Conservation (phyloP, 2,888 invertebrate genomes). For the Sepioteuthis lessoniana region DNA sequence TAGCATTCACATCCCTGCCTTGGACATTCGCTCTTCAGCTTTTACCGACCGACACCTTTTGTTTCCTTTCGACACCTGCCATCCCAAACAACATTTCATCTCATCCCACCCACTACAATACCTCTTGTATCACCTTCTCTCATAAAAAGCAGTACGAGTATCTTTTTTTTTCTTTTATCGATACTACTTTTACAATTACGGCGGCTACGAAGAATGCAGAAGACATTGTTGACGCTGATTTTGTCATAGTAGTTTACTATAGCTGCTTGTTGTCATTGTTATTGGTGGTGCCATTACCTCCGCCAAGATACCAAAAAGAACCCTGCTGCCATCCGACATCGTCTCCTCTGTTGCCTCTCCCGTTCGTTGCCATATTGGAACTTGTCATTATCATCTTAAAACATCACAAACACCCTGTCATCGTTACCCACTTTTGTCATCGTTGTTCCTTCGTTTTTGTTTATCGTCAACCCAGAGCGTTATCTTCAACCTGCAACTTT, state of each 20-base stretch:
- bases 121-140: no score
- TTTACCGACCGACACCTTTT: no score
- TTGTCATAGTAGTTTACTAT: neutral
- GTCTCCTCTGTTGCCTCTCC: neutral
- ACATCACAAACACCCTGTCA: neutral
- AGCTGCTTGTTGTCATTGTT: neutral
- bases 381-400: neutral
- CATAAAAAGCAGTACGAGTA: no score
- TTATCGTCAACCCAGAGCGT: no score
- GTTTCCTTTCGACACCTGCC: no score
- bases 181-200: no score
- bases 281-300: neutral
- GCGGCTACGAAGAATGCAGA: no score
- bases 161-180: no score
- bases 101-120: no score
- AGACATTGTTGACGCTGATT: neutral
- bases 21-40: no score
- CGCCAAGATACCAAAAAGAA: neutral
- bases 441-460: neutral
- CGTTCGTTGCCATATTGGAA: neutral
- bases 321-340: slow-evolving; percentile 37
- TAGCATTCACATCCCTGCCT: no score
- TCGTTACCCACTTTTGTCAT: neutral
- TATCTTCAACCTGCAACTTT: neutral
- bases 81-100: no score